phyloP scores from a whole-genome alignment of 1,140 invertebrate genomes.

The Tigriopus japonicus region DNA sequence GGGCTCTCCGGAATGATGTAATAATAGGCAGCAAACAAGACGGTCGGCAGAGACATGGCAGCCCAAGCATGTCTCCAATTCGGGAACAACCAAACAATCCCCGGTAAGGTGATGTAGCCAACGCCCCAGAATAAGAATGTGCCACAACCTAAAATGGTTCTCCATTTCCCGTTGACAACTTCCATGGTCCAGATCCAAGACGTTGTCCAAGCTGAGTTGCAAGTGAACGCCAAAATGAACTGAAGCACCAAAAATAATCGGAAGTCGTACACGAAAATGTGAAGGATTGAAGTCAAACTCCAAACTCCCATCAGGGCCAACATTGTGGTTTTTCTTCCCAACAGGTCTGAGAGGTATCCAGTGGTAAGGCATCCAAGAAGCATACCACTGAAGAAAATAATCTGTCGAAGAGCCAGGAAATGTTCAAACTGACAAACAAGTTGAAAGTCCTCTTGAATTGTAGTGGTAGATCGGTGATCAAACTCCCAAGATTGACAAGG shows the following conservation, averaged over 20 bases:
- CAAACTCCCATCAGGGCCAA: neutral
- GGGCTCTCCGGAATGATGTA: neutral
- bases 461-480: neutral
- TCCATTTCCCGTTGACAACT: neutral
- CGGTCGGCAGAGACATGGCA: neutral
- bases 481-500: neutral
- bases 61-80: neutral
- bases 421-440: neutral
- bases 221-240: neutral
- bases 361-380: neutral
- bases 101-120: neutral
- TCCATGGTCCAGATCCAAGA: neutral
- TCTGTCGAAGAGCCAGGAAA: neutral
- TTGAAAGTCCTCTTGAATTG: constrained; percentile 1
- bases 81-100: neutral
- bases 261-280: neutral
- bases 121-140: neutral
- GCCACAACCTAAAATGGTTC: neutral
- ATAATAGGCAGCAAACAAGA: neutral
- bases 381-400: neutral
- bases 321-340: neutral
- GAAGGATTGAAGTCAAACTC: neutral
- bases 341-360: neutral
- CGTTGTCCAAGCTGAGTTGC: neutral
- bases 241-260: neutral